A percentile compares a stretch with the other conserved stretches of the same genome.
phyloP scores from a whole-genome alignment of 2,888 invertebrate genomes.

The Trichopoda pennipes region DNA sequence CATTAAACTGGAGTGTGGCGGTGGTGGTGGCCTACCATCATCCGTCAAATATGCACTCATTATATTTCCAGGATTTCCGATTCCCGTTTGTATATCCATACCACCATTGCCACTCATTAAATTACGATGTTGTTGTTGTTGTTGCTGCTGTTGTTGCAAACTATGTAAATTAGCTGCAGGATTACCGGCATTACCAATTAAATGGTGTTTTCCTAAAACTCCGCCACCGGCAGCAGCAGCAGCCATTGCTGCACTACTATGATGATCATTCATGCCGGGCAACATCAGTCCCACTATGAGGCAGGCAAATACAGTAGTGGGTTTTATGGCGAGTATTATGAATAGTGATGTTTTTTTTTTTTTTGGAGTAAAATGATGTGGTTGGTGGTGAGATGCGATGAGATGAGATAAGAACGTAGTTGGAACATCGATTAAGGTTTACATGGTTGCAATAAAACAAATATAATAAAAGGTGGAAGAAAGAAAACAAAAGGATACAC shows the following conservation, averaged over 20 bases:
- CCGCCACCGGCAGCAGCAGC: constrained; percentile 52
- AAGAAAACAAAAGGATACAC: constrained; percentile 48
- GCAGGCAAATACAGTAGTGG: not conserved
- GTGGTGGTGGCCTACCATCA: constrained; percentile 87
- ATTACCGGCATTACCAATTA: constrained; percentile 65
- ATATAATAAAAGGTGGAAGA: constrained; percentile 37
- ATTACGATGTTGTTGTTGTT: constrained; percentile 66
- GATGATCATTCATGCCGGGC: constrained; percentile 73
- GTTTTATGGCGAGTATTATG: constrained; percentile 6
- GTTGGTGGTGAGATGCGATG: constrained; percentile 42
- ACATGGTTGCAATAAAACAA: constrained; percentile 43
- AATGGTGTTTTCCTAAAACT: constrained; percentile 75
- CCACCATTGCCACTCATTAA: constrained; percentile 74
- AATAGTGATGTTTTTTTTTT: constrained; percentile 32
- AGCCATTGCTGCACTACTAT: constrained; percentile 70
- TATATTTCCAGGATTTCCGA: constrained; percentile 63
- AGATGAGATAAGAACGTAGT: constrained; percentile 32
- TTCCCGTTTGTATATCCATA: constrained; percentile 73
- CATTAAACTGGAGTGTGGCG: constrained; percentile 87
- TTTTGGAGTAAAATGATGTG: constrained; percentile 32
- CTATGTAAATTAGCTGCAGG: constrained; percentile 58
- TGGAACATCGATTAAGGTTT: constrained; percentile 23
- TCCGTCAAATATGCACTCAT: constrained; percentile 77
- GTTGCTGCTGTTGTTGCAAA: constrained; percentile 55
- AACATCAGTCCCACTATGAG: constrained; percentile 75